Conservation (phyloP, 2,797 vertebrate species). For the Hoplostethus atlanticus region DNA sequence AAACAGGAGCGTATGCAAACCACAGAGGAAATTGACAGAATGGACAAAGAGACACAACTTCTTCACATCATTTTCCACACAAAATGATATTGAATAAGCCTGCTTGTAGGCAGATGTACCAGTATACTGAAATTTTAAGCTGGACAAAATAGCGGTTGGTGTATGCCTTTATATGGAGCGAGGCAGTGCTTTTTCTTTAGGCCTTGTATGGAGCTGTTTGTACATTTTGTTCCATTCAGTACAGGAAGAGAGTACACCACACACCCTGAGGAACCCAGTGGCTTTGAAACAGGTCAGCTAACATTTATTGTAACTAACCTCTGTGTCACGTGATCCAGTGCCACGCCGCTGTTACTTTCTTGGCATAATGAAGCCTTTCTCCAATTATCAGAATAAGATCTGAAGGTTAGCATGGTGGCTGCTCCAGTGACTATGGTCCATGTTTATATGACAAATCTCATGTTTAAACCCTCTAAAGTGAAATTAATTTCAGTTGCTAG, state of each 20-base stretch:
- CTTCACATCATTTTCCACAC: too few species aligned
- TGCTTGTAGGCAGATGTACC: too few species aligned
- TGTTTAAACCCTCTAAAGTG: background rate
- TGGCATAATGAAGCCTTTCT: conserved; percentile 47
- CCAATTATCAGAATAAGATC: conserved; percentile 36
- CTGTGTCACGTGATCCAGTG: conserved; percentile 24
- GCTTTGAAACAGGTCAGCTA: conserved; percentile 70
- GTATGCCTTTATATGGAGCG: conserved; percentile 17
- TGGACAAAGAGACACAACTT: background rate
- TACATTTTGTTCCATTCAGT: conserved; percentile 26
- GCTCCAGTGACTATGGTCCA: conserved; percentile 10
- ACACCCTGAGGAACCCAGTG: conserved; percentile 42
- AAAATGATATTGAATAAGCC: too few species aligned
- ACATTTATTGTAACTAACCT: conserved; percentile 61
- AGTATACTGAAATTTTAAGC: too few species aligned
- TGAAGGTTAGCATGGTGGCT: conserved; percentile 33
- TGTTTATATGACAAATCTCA: conserved; percentile 15
- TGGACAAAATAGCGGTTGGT: background rate
- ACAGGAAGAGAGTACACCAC: conserved; percentile 18
- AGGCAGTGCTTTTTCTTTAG: conserved; percentile 9
- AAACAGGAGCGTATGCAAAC: background rate
- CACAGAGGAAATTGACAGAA: background rate
- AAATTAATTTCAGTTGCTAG: background rate
- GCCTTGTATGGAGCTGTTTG: conserved; percentile 20
- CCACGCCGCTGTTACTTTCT: conserved; percentile 38